phyloP scores from a whole-genome alignment of 2,888 invertebrate species.

The Lysandra bellargus region DNA sequence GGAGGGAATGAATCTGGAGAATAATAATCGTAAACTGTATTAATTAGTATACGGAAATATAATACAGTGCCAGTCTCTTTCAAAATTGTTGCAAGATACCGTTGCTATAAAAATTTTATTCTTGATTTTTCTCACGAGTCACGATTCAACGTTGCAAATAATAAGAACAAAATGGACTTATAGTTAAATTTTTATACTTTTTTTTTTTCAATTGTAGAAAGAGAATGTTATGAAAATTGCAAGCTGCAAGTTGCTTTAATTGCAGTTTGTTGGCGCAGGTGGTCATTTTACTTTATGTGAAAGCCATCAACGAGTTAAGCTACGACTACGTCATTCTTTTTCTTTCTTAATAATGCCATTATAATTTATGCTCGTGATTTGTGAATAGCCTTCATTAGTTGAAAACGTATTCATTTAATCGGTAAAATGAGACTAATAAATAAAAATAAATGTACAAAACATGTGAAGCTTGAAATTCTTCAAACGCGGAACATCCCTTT shows the following conservation, averaged over 20 bases:
- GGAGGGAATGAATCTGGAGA: neutral
- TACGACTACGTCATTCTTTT: neutral
- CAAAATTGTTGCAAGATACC: too few species aligned
- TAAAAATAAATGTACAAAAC: conserved; percentile 6
- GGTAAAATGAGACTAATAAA: conserved; percentile 3
- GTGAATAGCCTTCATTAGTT: neutral
- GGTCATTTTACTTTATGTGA: neutral
- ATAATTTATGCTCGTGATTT: conserved; percentile 28
- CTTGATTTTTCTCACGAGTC: too few species aligned
- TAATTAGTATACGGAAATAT: too few species aligned
- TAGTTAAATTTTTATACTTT: too few species aligned
- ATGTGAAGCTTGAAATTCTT: conserved; percentile 20
- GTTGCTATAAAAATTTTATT: too few species aligned
- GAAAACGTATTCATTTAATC: conserved; percentile 4
- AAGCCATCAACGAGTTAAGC: neutral
- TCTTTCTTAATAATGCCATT: neutral
- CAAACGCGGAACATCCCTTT: conserved; percentile 47
- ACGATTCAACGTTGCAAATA: too few species aligned
- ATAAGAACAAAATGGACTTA: too few species aligned
- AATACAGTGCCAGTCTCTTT: too few species aligned
- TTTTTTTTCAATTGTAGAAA: too few species aligned
- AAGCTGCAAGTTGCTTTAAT: neutral
- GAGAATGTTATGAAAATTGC: neutral
- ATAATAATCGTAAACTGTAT: neutral
- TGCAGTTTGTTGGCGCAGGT: neutral